Conservation (phyloP, 1,140 invertebrate species). For the Lasioglossum albipes region DNA sequence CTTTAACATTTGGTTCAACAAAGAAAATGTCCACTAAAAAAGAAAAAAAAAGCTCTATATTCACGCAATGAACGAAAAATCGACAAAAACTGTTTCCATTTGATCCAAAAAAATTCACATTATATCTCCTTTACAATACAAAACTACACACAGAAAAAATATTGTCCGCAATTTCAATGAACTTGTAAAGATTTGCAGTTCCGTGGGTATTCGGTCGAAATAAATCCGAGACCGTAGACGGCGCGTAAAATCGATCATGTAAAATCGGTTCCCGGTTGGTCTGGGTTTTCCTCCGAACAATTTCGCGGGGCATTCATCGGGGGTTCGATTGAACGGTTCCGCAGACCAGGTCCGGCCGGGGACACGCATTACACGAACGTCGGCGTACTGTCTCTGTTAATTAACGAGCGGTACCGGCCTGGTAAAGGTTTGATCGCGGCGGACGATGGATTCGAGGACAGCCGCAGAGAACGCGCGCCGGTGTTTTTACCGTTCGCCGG, state of each 20-base stretch:
- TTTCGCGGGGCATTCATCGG: conserved; percentile 1
- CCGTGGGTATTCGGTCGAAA: too few species aligned
- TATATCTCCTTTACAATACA: too few species aligned
- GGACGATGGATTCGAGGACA: not conserved
- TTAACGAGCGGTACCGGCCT: not conserved
- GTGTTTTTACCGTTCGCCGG: not conserved
- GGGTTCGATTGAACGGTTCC: conserved; percentile 2
- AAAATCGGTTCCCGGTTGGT: not conserved
- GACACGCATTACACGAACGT: conserved; percentile 6
- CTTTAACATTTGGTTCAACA: too few species aligned
- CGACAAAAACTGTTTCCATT: too few species aligned
- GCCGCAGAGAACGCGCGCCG: not conserved
- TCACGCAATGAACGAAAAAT: too few species aligned
- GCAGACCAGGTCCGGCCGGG: not conserved
- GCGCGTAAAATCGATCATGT: not conserved
- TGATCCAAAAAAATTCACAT: too few species aligned
- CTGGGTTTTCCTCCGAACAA: not conserved
- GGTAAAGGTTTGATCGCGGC: not conserved
- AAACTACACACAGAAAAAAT: too few species aligned
- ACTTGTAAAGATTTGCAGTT: too few species aligned
- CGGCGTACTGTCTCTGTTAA: not conserved
- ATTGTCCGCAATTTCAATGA: too few species aligned
- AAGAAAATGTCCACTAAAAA: too few species aligned
- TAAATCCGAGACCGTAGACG: too few species aligned
- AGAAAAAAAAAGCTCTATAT: too few species aligned